Evolutionary conservation across 1,140 invertebrate genomes (phyloP), one percentile per base, ranked within the genome.

Genomic region (Papilio dardanus): DNA sequence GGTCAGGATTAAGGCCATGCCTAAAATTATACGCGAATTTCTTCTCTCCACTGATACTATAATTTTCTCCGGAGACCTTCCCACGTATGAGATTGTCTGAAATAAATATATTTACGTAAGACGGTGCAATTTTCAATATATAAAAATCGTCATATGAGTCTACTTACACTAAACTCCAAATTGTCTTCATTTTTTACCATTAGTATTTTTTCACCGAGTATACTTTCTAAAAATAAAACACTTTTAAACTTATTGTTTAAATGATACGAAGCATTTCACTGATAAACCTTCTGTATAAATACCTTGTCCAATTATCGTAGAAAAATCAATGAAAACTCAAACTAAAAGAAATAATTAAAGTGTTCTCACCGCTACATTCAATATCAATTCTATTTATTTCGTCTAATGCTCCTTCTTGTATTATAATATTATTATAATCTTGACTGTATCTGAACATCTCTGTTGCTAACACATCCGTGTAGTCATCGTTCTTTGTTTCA

Each of bases 311-410:
- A 1, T 66, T 2, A 33, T 30, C 21, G 3, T 14, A 12, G 24
- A 8, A 33, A 33, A 33, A 66, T 31, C 12, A 14, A n/a, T n/a
- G 12, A n/a, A 35, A 31, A 5, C 14, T n/a, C 62, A 37, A 1
- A 10, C 16, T 21, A 35, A 19, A 67, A 6, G 6, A 35, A 33
- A 37, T 30, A 67, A 66, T 65, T 14, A 14, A 12, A 7, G n/a
- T 69, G 28, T 46, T 33, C 5, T 94, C 92, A 97, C 97, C 98
- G 81, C 98, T 98, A 94, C 98, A 98, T 90, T 96, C 96, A 5
- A 99, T 97, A 96, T 98, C 97, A 79, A 99, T 98, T 79, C 97
- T 96, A 91, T 98, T 98, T 1, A 99, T 85, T 93, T 99, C 98
- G 90, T 98, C 97, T n/a, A 99, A 93, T 88, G 98, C 97, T 1